Conservation (phyloP, 2,113 vertebrate genomes). For the Sus scrofa region T2T-Sscrofa CM000812.6:156898001-156898500, state of each 20-base stretch:
- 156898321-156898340: background rate
- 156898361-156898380: background rate
- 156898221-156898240: rapidly evolving
- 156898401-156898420: background rate
- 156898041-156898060: too few species aligned
- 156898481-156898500: background rate
- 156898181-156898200: background rate
- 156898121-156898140: rapidly evolving
- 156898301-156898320: background rate
- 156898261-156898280: background rate
- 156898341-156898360: background rate
- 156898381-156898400: background rate
- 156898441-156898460: too few species aligned
- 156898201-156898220: background rate
- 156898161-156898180: background rate
- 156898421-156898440: background rate
- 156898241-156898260: background rate
- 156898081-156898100: rapidly evolving
- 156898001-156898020: background rate
- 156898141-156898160: background rate
- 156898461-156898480: too few species aligned
- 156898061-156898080: background rate
- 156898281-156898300: background rate
- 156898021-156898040: too few species aligned
- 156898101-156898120: too few species aligned